phyloP scores from a whole-genome alignment of 37 sponge, comb jelly and placozoan species.

The Aphrocallistes beatrix region DNA sequence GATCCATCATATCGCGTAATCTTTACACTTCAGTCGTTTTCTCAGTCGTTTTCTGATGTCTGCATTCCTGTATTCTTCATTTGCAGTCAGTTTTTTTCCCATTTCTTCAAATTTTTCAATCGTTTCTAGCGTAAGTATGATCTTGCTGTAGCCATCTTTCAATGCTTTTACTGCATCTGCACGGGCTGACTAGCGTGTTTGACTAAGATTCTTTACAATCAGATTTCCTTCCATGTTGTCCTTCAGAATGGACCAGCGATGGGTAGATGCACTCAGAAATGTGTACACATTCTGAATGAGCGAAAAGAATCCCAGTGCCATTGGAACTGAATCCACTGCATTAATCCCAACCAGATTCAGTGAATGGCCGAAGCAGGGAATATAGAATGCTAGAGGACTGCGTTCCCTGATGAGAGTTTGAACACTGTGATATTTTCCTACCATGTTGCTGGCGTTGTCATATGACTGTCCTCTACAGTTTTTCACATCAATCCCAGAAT shows the following conservation, averaged over 20 bases:
- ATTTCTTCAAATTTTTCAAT: background rate
- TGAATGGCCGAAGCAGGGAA: conserved; percentile 22
- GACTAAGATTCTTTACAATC: conserved; percentile 10
- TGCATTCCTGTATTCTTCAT: background rate
- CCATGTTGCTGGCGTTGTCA: conserved; percentile 24
- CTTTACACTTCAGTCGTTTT: background rate
- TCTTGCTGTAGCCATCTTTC: conserved; percentile 6
- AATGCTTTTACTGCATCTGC: conserved; percentile 23
- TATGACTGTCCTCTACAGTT: conserved; percentile 21
- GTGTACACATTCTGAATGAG: conserved; percentile 3
- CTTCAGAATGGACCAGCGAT: conserved; percentile 1
- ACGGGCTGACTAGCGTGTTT: conserved; percentile 19
- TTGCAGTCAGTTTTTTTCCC: background rate
- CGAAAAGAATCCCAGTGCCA: conserved; percentile 14
- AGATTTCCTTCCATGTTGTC: background rate
- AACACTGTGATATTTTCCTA: conserved; percentile 14
- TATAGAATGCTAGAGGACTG: conserved; percentile 21
- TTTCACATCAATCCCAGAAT: conserved; percentile 13
- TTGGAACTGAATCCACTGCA: background rate
- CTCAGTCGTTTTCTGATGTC: background rate
- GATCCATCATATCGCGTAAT: background rate
- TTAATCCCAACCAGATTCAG: conserved; percentile 19
- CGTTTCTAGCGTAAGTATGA: background rate
- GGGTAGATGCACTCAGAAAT: conserved; percentile 23
- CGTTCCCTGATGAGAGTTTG: conserved; percentile 12